phyloP scores from a whole-genome alignment of 2,797 vertebrate species.

The Chaenodraco wilsoni region DNA sequence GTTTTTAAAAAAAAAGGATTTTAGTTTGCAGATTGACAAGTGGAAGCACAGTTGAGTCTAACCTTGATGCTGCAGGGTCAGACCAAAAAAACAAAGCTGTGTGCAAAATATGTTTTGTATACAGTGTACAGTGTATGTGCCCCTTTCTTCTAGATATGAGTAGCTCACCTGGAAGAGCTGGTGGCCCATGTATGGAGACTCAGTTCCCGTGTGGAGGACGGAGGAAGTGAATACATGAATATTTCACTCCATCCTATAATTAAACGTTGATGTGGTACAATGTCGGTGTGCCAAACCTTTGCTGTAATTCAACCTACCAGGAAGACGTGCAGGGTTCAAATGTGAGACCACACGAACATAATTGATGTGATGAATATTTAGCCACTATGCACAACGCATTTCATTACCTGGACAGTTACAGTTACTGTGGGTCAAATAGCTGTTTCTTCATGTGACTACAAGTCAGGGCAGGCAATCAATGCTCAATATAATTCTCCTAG shows the following conservation, averaged over 20 bases:
- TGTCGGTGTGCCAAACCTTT: not conserved
- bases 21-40: not conserved
- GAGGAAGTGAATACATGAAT: slow-evolving; percentile 30
- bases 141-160: no score
- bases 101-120: not conserved
- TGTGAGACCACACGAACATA: slow-evolving; percentile 34
- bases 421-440: no score
- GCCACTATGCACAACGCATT: not conserved
- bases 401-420: not conserved
- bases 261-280: not conserved
- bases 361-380: slow-evolving; percentile 26
- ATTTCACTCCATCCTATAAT: slow-evolving; percentile 30
- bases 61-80: not conserved
- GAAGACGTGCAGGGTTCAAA: not conserved
- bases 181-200: no score
- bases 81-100: not conserved
- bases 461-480: slow-evolving; percentile 8
- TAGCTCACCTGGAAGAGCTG: no score
- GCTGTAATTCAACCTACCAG: slow-evolving; percentile 1
- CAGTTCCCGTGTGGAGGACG: no score
- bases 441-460: no score
- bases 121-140: no score
- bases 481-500: slow-evolving; percentile 10
- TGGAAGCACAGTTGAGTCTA: not conserved
- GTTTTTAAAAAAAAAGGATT: not conserved